Percentiles rank a stretch among this genome's conserved stretches.
phyloP scores from a whole-genome alignment of 2,797 vertebrate genomes.

The Cynopterus sphinx region DNA sequence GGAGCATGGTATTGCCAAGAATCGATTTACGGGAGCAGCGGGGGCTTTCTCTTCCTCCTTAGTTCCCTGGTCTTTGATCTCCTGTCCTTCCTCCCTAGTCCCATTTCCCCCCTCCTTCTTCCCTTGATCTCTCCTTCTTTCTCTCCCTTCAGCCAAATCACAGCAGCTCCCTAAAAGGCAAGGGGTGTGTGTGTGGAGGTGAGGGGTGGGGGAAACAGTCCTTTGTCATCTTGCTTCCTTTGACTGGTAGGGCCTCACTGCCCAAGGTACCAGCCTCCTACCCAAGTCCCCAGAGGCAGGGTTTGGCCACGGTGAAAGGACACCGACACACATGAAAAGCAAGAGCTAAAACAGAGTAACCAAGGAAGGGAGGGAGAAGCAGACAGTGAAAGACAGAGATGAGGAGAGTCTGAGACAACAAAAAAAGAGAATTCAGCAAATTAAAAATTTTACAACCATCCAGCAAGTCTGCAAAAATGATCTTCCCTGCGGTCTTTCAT shows the following conservation, averaged over 20 bases:
- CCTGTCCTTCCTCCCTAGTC: constrained; percentile 52
- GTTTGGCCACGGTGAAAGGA: not conserved
- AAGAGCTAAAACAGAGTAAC: not conserved
- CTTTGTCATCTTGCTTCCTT: constrained; percentile 55
- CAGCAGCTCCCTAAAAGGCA: constrained; percentile 5
- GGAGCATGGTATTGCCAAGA: constrained; percentile 55
- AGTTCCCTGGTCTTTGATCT: constrained; percentile 76
- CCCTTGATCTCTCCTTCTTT: constrained; percentile 50
- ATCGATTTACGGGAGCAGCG: constrained; percentile 74
- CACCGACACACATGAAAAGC: not conserved
- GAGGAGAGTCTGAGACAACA: constrained; percentile 10
- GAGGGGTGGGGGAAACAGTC: not conserved
- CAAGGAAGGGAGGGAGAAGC: not conserved
- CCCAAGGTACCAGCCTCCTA: not conserved
- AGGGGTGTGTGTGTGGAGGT: not conserved
- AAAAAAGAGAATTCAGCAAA: constrained; percentile 75
- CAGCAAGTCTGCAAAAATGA: constrained; percentile 78
- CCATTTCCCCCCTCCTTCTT: not conserved
- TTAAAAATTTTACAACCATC: constrained; percentile 80
- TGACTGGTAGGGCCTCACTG: not conserved
- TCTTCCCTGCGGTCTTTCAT: constrained; percentile 80
- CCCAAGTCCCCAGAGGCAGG: not conserved
- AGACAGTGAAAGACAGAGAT: constrained; percentile 25
- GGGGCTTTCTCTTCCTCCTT: constrained; percentile 76
- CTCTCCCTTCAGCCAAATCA: constrained; percentile 25